Base-by-base conservation (phyloP, 2,888 invertebrate genomes). In the Drosophila nigricruria region DNA sequence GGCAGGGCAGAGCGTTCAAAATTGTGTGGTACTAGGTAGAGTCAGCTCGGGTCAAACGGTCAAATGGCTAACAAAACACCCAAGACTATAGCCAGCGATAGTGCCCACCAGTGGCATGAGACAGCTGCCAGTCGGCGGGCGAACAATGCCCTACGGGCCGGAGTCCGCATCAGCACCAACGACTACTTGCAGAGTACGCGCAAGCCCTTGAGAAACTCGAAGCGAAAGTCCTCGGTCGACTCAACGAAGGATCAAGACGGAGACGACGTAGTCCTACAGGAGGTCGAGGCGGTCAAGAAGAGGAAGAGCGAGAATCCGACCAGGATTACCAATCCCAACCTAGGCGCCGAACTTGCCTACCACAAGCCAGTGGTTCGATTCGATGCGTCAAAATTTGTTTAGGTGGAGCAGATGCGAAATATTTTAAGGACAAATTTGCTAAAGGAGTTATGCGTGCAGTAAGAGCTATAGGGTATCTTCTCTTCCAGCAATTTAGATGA, bases 351-450 rank as follows among this genome's bases (percentile, higher is more conserved):
- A 10, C 1, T 73, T 0, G 36, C 0, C 16, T 69, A 23, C 5
- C 63, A 73, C 38, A 10, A 62, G 18, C 73, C 73, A 0, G 8
- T 73, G 8, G 49, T 73, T n/a, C 62, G 42, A 3, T 75, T 73
- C 12, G 36, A 45, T 5, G 4, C 0, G 12, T 10, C 12, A 3
- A n/a, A 34, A 4, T 12, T 0, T 0, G 6, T 0, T 2, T 18
- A 18, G 2, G 0, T 1, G 4, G 1, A 16, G 23, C 25, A 25
- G 9, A 16, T 1, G 23, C 43, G 23, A 38, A 34, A 14, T 14
- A 32, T 25, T 2, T 25, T 25, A 25, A 25, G 25, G 3, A 25
- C 25, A 25, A 2, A 25, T 25, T 25, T 5, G 25, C 5, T n/a
- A n/a, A n/a, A n/a, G 3, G 25, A 27, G 27, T 6, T 27, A 6